phyloP scores from a whole-genome alignment of 2,113 vertebrate genomes.

The Dasypus novemcinctus region DNA sequence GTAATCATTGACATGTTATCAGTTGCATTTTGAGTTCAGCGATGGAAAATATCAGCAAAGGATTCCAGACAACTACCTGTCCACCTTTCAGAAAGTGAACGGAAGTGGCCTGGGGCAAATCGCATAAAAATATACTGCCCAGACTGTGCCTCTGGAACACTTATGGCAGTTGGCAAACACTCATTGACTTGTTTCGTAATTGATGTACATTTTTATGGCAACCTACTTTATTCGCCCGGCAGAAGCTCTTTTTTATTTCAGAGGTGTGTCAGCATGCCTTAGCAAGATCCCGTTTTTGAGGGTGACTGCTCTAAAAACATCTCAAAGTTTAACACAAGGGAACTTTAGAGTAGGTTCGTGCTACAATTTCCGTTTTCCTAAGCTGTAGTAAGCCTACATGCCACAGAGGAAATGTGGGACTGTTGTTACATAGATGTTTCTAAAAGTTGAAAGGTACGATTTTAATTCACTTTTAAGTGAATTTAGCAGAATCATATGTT shows the following conservation, averaged over 20 bases:
- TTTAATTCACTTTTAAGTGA: too few species aligned
- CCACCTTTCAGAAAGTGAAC: conserved; percentile 62
- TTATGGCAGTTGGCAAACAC: conserved; percentile 15
- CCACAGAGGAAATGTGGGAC: not conserved
- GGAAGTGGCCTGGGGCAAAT: conserved; percentile 57
- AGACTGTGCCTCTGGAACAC: not conserved
- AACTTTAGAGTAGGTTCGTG: not conserved
- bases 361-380: conserved; percentile 1
- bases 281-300: conserved; percentile 14
- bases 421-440: not conserved
- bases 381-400: not conserved
- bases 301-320: conserved; percentile 38
- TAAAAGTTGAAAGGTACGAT: conserved; percentile 19
- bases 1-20: conserved; percentile 77
- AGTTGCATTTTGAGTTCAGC: conserved; percentile 78
- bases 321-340: not conserved
- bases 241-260: not conserved
- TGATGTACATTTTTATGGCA: conserved; percentile 42
- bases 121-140: conserved; percentile 15
- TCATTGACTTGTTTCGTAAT: conserved; percentile 37
- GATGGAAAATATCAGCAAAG: conserved; percentile 62
- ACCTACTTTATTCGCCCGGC: not conserved
- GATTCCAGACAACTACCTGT: conserved; percentile 62
- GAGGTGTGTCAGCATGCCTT: conserved; percentile 47
- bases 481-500: not conserved